phyloP scores from a whole-genome alignment of 2,888 invertebrate genomes.

The Polydrusus tereticollis region DNA sequence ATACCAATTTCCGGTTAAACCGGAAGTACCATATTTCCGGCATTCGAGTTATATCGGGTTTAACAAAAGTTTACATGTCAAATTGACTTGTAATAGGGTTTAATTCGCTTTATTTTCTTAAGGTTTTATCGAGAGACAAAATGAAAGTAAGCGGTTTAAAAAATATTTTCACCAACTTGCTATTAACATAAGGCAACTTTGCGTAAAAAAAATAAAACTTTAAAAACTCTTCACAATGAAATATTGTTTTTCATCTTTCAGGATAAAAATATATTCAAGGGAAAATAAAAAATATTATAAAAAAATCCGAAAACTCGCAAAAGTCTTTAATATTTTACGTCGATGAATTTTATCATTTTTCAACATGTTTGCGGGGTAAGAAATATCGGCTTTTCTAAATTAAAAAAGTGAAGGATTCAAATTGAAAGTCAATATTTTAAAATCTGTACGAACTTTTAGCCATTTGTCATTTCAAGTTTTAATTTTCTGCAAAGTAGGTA shows the following conservation, averaged over 20 bases:
- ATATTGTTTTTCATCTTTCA: neutral
- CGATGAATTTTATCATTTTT: slow-evolving; percentile 34
- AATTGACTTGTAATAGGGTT: no score
- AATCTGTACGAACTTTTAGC: slow-evolving; percentile 7
- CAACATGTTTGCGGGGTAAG: slow-evolving; percentile 22
- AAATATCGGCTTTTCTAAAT: slow-evolving; percentile 23
- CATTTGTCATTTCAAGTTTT: slow-evolving; percentile 22
- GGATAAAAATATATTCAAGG: neutral
- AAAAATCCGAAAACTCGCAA: slow-evolving; percentile 15
- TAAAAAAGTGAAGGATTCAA: slow-evolving; percentile 29
- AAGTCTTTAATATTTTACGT: slow-evolving; percentile 21
- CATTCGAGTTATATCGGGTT: no score
- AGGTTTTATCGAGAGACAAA: no score
- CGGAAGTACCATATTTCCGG: no score
- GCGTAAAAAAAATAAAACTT: neutral
- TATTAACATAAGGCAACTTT: neutral
- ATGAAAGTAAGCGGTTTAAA: no score
- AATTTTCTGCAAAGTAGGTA: neutral
- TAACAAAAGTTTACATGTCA: no score
- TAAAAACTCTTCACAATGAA: neutral
- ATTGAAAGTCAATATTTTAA: slow-evolving; percentile 36
- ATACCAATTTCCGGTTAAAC: no score
- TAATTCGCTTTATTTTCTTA: no score
- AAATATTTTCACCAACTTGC: neutral
- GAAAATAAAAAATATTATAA: neutral